phyloP scores from a whole-genome alignment of 2,888 invertebrate species.

The Therioaphis trifolii region DNA sequence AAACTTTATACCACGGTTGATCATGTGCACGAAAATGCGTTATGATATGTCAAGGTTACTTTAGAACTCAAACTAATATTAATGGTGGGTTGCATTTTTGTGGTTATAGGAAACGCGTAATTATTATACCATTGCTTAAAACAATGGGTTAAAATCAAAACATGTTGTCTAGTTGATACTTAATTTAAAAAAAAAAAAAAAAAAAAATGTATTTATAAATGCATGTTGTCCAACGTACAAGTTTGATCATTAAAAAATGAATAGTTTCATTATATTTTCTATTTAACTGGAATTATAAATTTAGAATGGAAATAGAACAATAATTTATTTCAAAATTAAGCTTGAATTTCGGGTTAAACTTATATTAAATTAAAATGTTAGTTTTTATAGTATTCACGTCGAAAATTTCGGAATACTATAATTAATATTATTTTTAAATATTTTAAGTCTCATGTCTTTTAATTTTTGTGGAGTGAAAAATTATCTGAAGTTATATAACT shows the following conservation, averaged over 20 bases:
- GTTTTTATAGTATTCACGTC: too few relatives aligned
- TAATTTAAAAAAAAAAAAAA: neutral
- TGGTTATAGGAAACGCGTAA: conserved; percentile 7
- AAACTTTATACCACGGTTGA: neutral
- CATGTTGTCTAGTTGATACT: neutral
- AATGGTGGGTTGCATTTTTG: conserved; percentile 5
- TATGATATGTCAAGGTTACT: conserved; percentile 27
- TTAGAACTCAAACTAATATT: neutral
- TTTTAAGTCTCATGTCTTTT: too few relatives aligned
- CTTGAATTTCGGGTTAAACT: too few relatives aligned
- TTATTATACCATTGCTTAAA: conserved; percentile 4
- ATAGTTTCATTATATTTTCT: neutral
- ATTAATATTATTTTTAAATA: too few relatives aligned
- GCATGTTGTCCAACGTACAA: neutral
- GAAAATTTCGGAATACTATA: too few relatives aligned
- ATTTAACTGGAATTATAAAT: neutral
- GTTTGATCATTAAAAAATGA: neutral
- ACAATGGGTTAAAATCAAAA: neutral
- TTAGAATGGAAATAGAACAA: neutral
- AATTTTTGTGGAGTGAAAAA: too few relatives aligned
- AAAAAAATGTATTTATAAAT: neutral
- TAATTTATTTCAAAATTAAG: too few relatives aligned
- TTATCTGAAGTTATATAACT: too few relatives aligned
- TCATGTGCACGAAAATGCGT: neutral
- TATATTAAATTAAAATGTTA: too few relatives aligned